Evolutionary conservation across 2,113 vertebrate species (phyloP), one percentile per base, ranked within the genome.

Genomic region (Cebidichthys violaceus): DNA sequence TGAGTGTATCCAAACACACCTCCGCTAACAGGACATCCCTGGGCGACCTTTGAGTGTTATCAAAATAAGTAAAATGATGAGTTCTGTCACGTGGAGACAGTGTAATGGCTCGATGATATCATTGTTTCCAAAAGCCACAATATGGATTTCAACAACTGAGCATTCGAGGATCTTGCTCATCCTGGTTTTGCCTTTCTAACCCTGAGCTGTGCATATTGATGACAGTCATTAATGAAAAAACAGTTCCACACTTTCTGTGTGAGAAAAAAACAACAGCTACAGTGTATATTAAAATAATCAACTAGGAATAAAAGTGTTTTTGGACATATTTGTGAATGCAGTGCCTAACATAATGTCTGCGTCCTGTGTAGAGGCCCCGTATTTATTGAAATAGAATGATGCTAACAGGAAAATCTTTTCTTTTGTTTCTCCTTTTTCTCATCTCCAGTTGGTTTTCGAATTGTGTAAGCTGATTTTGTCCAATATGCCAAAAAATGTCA

Each of bases 1-100:
- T 61, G 72, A 74, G 84, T 61, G 64, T 84, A 41, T 88, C 84
- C 71, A 90, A 93, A 93, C 90, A 94, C 73, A 86, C 72, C 79
- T 78, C 76, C 45, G 81, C 77, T 84, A 79, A 87, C 84, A 83
- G 80, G 82, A 83, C 84, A 79, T 90, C 83, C 90, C 85, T 13
- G 35, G 29, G 41, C 87, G 83, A 92, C 83, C 83, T 87, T 75
- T 83, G 62, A 59, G 73, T 52, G 67, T 86, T 87, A 90, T 91
- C 87, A 89, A 81, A 92, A 89, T 77, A 83, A 79, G 66, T 68
- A 52, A 65, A 80, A 75, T 0, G 24, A 86, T 70, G 73, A 87
- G 41, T 69, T 81, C 29, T 70, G n/a, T 77, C 57, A 77, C n/a
- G 64, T 43, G 70, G 37, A 64, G 17, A 14, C 37, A 11, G n/a